phyloP scores from a whole-genome alignment of 1,140 invertebrate genomes.

The Oreohelix idahoensis region DNA sequence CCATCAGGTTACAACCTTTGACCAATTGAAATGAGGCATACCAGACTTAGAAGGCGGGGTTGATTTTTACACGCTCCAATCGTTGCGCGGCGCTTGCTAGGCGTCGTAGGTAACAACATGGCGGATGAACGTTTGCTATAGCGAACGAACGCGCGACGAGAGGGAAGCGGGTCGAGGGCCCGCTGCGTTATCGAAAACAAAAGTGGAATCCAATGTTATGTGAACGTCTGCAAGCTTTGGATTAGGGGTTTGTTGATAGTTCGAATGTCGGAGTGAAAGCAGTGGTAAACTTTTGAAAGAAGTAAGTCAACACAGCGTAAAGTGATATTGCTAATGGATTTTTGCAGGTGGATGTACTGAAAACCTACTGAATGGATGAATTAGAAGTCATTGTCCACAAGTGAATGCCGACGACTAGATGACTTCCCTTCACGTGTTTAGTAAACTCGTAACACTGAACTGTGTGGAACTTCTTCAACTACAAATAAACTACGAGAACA shows the following conservation, averaged over 20 bases:
- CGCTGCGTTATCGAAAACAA: conserved; percentile 1
- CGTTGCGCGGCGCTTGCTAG: not conserved
- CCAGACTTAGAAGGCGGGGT: not conserved
- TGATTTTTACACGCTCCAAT: not conserved
- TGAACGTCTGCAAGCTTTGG: not conserved
- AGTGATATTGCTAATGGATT: not conserved
- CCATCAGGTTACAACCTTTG: not conserved
- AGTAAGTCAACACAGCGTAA: not conserved
- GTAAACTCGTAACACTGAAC: too few relatives aligned
- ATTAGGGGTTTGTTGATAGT: conserved; percentile 12
- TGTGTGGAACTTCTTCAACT: too few relatives aligned
- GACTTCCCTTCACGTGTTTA: too few relatives aligned
- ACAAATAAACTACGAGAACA: too few relatives aligned
- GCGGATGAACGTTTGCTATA: not conserved
- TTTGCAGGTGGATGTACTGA: conserved; percentile 2
- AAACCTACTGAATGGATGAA: too few relatives aligned
- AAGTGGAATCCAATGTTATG: not conserved
- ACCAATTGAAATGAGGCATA: not conserved
- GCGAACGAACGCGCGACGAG: not conserved
- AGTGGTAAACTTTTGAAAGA: not conserved
- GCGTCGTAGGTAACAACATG: conserved; percentile 14
- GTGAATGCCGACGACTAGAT: too few relatives aligned
- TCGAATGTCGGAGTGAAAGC: not conserved
- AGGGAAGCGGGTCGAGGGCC: conserved; percentile 5
- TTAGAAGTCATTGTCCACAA: too few relatives aligned